Percentiles rank a stretch among this genome's conserved stretches.
Conservation (phyloP, 2,113 vertebrate species). For the Dasypus novemcinctus region DNA sequence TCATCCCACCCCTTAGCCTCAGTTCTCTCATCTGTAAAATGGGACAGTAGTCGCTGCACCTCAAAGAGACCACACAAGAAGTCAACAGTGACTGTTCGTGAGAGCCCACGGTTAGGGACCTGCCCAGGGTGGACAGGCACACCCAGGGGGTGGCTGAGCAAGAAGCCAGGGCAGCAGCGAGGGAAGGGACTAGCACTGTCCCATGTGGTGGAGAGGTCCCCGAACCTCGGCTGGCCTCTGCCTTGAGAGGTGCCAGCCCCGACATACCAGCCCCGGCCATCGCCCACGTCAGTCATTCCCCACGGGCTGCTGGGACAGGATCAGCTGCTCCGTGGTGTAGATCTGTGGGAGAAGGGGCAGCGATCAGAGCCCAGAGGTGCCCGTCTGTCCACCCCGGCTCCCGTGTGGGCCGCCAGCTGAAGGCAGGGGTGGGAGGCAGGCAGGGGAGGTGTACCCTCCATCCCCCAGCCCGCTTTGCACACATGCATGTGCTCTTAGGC, state of each 20-base stretch:
- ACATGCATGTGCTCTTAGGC: neutral
- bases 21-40: too few relatives aligned
- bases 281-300: too few relatives aligned
- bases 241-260: rapidly evolving
- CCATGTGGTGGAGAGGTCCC: neutral
- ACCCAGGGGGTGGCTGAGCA: neutral
- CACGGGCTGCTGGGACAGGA: rapidly evolving
- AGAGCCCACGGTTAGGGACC: neutral
- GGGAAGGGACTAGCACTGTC: neutral
- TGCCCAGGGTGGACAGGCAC: neutral
- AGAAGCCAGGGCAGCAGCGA: neutral
- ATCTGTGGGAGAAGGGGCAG: neutral
- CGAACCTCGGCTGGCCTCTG: neutral
- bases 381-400: neutral
- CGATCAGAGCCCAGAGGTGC: neutral
- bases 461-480: neutral
- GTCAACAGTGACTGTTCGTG: too few relatives aligned
- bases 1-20: neutral
- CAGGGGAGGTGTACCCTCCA: too few relatives aligned
- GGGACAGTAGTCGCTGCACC: neutral
- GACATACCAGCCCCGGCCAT: neutral
- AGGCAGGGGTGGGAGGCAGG: neutral
- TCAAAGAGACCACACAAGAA: neutral
- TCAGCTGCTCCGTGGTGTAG: rapidly evolving
- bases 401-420: neutral